Base-by-base conservation (phyloP, 2,888 invertebrate species). In the Stenchaetothrips biformis region DNA sequence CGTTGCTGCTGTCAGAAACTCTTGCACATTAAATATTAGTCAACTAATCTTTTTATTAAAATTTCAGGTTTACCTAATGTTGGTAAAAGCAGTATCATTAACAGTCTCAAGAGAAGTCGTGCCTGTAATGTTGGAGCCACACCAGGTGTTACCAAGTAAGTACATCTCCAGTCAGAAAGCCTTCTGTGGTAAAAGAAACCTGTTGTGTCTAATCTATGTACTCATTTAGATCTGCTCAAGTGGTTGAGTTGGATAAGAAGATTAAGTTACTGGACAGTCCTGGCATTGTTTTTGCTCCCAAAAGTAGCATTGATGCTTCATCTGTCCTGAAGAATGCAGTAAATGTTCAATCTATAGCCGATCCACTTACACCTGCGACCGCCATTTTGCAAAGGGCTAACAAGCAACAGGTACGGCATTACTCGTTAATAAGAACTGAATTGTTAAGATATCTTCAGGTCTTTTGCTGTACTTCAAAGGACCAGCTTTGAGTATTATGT, bases 71-170 rank as follows among this genome's bases (percentile, higher is more conserved):
- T 98, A 85, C 99, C 99, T 27, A 99, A 99, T 87, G 99, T 99
- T 27, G 99, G 99, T 27, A 99, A 99, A 89, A 99, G 98, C 86
- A 98, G 98, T 82, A 93, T 99, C 81, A 99, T 99, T 84, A 99
- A 99, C 90, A 99, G 98, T 84, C 89, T 99, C 83, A 99, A 98
- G 86, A 90, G 99, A 80, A 94, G 93, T 27, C 93, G 93, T 85
- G 95, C 96, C 0, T 99, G 99, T 86, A 95, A 92, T 86, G 96
- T 98, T 82, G 99, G 99, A 80, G 95, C 95, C 80, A 94, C 94
- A 13, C 98, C 99, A 0, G 99, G 99, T 79, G 91, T 98, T 77
- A 98, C 98, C 3, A 95, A 92, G 95, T 89, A 85, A 83, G 16
- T 9, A 78, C 48, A 78, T 67, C 87, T 87, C 87, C 83, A 53